Evolutionary conservation across 2,113 vertebrate species (phyloP).

Genomic region (Crotalus tigris): DNA sequence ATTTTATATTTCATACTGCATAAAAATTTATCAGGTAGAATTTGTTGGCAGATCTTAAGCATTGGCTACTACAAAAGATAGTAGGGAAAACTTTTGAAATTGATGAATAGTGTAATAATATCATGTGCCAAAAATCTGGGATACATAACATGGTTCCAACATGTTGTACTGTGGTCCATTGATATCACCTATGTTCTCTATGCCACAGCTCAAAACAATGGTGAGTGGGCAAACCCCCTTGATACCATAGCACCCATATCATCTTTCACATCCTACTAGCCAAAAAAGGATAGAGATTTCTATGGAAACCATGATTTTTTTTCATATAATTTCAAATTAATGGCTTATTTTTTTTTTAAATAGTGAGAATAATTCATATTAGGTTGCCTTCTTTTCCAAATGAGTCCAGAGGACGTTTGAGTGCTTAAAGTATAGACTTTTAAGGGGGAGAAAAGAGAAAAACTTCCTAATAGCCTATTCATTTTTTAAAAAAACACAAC

Average conservation of each 20-base stretch:
- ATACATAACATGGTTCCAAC: background rate
- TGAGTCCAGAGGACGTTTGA: background rate
- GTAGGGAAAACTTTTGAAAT: background rate
- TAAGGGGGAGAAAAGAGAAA: background rate
- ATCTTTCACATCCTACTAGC: background rate
- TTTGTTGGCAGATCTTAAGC: background rate
- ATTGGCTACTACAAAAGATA: background rate
- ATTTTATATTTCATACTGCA: background rate
- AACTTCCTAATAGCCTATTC: background rate
- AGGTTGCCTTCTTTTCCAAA: constrained; percentile 25
- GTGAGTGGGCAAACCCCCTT: background rate
- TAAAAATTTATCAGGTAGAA: background rate
- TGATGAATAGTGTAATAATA: background rate
- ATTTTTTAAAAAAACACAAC: background rate
- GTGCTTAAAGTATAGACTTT: background rate
- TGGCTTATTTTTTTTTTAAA: background rate
- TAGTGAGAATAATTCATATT: background rate
- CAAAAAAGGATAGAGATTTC: background rate
- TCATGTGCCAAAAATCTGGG: constrained; percentile 22
- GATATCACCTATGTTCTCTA: background rate
- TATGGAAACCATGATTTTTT: background rate
- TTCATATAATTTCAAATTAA: too few species aligned
- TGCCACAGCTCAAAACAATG: background rate
- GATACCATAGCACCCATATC: background rate
- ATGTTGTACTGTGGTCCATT: background rate